These are phyloP conservation scores for Agrotis exclamationis DNA, from an alignment of 2,888 invertebrate species.

Conservation along the genomic window DNA sequence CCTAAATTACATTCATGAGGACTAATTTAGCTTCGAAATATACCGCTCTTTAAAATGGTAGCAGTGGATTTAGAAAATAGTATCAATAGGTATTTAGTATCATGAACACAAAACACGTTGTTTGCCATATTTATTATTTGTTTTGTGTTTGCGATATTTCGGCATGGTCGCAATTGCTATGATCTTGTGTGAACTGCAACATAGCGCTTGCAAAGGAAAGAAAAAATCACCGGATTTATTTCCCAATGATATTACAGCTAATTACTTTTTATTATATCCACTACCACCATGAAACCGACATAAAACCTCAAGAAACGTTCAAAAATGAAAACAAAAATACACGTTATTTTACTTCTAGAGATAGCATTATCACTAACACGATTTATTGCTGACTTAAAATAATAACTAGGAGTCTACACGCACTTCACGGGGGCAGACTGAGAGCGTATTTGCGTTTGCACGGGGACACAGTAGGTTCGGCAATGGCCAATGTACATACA, in stretches of 20 bases:
- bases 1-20: conserved; percentile 70
- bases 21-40: conserved; percentile 48
- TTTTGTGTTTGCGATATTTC: too few species aligned
- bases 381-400: conserved; percentile 65
- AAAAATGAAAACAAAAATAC: conserved; percentile 50
- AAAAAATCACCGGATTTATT: too few species aligned
- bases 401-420: conserved; percentile 52
- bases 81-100: too few species aligned
- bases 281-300: conserved; percentile 2
- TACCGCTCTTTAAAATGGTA: conserved; percentile 4
- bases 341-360: conserved; percentile 58
- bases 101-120: too few species aligned
- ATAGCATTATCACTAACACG: conserved; percentile 69
- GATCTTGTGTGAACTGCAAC: too few species aligned
- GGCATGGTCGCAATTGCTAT: too few species aligned
- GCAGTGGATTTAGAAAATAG: background rate
- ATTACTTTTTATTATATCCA: background rate
- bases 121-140: too few species aligned
- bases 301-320: conserved; percentile 22
- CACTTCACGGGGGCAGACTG: conserved; percentile 33
- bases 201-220: too few species aligned
- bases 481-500: conserved; percentile 15
- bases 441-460: background rate
- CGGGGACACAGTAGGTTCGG: conserved; percentile 16
- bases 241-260: too few species aligned